Evolutionary conservation across 2,797 vertebrate species (phyloP), one percentile per base, ranked within the genome.

Genomic region (Darevskia nairensis): DNA sequence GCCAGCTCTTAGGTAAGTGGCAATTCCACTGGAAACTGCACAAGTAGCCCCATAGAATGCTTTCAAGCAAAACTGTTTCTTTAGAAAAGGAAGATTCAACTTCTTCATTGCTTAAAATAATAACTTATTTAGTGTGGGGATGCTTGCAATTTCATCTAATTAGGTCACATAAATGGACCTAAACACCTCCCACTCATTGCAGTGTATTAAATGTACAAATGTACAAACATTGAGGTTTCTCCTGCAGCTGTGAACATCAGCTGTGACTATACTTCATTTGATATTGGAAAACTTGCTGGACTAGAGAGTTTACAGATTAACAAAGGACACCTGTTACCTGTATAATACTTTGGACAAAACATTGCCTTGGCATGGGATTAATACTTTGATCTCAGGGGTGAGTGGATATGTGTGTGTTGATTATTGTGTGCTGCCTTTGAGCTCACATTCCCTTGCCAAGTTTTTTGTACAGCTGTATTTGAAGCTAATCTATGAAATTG

Each of bases 381-480:
- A 68, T 21, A 35, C 15, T 82, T 76, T 66, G 44, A 77, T 80
- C 50, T 74, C 46, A 74, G 85, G 25, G 9, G 23, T 41, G 32
- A 46, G 3, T 80, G 13, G 21, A 44, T 72, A 25, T 32, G n/a
- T 41, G 3, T 10, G 15, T 83, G 19, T 25, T 72, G 55, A 27
- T 75, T 80, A n/a, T 64, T 85, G 25, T 80, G 25, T 44, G 5
- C 64, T 84, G n/a, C 23, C 15, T 66, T 89, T 85, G 59, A 80
- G 66, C 61, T 17, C 35, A 19, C 8, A 39, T 74, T 64, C 32
- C 32, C 19, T n/a, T 85, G 69, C 21, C 61, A 82, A 41, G 3
- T 35, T 29, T 27, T 68, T 76, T 81, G 85, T 79, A 64, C 21
- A 35, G 39, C 27, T 85, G 2, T 55, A 21, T 55, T 75, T 74